Conservation (phyloP, 2,888 invertebrate genomes). For the Orgyia antiqua region DNA sequence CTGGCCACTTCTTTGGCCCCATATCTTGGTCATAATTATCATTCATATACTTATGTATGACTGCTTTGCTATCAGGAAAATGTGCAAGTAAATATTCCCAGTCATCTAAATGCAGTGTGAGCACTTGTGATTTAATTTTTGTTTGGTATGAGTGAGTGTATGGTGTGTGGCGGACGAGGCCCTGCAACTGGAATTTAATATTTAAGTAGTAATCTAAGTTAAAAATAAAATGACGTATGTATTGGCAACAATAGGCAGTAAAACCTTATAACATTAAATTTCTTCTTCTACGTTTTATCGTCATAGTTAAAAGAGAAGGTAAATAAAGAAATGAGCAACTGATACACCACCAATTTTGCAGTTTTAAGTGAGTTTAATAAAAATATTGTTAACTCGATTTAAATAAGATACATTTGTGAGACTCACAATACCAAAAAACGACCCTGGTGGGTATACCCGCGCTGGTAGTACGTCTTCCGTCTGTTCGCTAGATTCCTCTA, state of each 20-base stretch:
- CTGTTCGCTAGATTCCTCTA: slow-evolving; percentile 34
- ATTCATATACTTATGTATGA: slow-evolving; percentile 34
- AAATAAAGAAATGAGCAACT: too few species aligned
- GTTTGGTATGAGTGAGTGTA: slow-evolving; percentile 48
- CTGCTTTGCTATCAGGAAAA: slow-evolving; percentile 43
- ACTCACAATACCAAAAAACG: slow-evolving; percentile 52
- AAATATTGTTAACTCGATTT: too few species aligned
- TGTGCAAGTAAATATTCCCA: slow-evolving; percentile 53
- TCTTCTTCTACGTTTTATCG: too few species aligned
- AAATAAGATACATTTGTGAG: not conserved
- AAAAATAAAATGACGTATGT: too few species aligned
- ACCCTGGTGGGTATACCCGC: slow-evolving; percentile 31
- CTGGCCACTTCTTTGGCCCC: slow-evolving; percentile 14
- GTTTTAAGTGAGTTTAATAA: too few species aligned
- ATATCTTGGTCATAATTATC: slow-evolving; percentile 5
- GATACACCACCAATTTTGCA: too few species aligned
- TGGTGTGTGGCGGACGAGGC: slow-evolving; percentile 39
- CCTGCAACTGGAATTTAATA: slow-evolving; percentile 56
- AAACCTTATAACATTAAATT: too few species aligned
- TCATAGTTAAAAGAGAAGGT: too few species aligned
- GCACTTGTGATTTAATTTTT: slow-evolving; percentile 43
- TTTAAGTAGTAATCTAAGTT: too few species aligned
- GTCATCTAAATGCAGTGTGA: slow-evolving; percentile 44
- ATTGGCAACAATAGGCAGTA: too few species aligned
- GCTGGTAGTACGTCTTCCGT: slow-evolving; percentile 12